Percentiles rank a stretch among this genome's conserved stretches.
phyloP scores from a whole-genome alignment of 2,113 vertebrate species.

The Lonchura striata region DNA sequence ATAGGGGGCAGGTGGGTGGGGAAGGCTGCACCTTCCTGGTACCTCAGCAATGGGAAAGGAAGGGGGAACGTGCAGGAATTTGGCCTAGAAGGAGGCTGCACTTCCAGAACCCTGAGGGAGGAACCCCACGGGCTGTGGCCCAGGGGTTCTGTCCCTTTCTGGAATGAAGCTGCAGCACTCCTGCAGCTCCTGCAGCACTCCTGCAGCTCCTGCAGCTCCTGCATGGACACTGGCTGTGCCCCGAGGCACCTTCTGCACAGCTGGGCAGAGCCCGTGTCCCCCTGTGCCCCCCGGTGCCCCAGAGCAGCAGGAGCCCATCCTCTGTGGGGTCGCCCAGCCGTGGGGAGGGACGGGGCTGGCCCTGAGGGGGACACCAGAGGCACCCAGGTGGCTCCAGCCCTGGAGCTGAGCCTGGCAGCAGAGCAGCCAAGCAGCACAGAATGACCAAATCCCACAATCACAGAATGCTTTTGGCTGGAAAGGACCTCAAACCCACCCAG shows the following conservation, averaged over 20 bases:
- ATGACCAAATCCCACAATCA: not conserved
- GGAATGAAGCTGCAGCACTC: rapidly evolving
- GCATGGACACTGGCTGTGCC: not conserved
- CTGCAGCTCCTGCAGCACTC: rapidly evolving
- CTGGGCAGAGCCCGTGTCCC: not conserved
- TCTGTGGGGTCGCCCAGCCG: rapidly evolving
- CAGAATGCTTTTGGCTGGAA: not conserved
- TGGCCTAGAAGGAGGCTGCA: not conserved
- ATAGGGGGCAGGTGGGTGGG: rapidly evolving
- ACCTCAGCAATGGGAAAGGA: rapidly evolving
- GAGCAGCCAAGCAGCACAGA: rapidly evolving
- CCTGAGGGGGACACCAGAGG: rapidly evolving
- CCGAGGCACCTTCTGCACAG: not conserved
- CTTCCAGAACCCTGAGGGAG: rapidly evolving
- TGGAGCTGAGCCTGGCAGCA: rapidly evolving
- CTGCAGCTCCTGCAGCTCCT: too few species aligned
- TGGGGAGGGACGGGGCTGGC: not conserved
- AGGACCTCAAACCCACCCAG: rapidly evolving
- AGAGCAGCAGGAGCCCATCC: not conserved
- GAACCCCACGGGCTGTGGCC: not conserved
- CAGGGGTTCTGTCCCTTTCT: rapidly evolving
- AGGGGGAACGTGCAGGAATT: rapidly evolving
- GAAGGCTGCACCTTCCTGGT: not conserved
- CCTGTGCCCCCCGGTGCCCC: rapidly evolving
- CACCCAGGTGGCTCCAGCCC: not conserved